A percentile compares a stretch with the other conserved stretches of the same genome.
phyloP scores from a whole-genome alignment of 2,113 vertebrate species.

The Corynorhinus townsendii region DNA sequence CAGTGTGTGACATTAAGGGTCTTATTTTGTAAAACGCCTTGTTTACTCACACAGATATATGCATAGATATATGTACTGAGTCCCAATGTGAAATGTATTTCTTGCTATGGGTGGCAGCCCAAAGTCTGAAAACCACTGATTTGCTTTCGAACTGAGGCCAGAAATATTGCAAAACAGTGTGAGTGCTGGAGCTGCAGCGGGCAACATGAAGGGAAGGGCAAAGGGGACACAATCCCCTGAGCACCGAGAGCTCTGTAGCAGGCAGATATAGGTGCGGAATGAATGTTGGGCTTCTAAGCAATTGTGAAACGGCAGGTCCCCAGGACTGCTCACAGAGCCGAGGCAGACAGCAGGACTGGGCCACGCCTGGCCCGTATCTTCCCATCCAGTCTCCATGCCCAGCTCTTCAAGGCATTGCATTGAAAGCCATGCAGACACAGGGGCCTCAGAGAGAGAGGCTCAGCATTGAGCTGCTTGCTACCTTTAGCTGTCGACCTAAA shows the following conservation, averaged over 20 bases:
- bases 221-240: background rate
- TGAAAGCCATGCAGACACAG: background rate
- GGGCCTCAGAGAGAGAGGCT: background rate
- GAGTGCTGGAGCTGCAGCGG: background rate
- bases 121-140: background rate
- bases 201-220: too few species aligned
- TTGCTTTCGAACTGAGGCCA: background rate
- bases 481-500: background rate
- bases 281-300: background rate
- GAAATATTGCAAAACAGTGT: background rate
- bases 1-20: background rate
- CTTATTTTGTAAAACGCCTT: background rate
- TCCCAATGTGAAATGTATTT: background rate
- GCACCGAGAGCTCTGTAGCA: rapidly evolving
- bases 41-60: background rate
- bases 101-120: background rate
- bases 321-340: background rate
- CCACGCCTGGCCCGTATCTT: too few species aligned
- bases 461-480: background rate
- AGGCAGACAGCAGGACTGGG: background rate
- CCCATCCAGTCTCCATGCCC: background rate
- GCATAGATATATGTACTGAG: background rate
- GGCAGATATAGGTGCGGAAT: background rate
- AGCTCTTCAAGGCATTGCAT: background rate
- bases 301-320: background rate